Evolutionary conservation across 2,113 vertebrate species (phyloP).

Genomic region (Dissostichus mawsoni): DNA sequence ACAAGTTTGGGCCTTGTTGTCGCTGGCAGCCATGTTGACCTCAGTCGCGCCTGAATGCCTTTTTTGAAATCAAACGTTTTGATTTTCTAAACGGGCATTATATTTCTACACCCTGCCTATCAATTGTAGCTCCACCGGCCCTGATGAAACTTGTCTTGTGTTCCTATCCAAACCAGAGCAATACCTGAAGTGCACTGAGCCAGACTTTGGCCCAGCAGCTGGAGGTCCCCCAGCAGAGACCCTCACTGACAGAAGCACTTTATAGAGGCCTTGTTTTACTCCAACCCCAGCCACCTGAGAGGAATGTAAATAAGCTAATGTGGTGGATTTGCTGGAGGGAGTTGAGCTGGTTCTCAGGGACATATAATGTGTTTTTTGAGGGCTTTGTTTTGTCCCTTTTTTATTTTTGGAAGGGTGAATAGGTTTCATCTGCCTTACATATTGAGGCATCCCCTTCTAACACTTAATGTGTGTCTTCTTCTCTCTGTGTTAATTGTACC

Average conservation of each 20-base stretch:
- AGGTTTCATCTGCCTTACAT: conserved; percentile 8
- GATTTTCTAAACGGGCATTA: neutral
- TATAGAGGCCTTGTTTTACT: conserved; percentile 54
- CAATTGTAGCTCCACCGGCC: neutral
- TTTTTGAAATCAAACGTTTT: neutral
- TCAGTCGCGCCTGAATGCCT: neutral
- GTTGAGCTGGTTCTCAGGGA: conserved; percentile 71
- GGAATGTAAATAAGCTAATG: conserved; percentile 33
- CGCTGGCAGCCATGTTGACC: neutral
- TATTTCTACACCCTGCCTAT: neutral
- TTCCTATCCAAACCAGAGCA: conserved; percentile 49
- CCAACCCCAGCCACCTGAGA: conserved; percentile 37
- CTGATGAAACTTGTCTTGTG: neutral
- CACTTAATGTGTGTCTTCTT: neutral
- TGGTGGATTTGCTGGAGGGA: conserved; percentile 29
- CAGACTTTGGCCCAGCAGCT: conserved; percentile 35
- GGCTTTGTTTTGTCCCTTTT: conserved; percentile 31
- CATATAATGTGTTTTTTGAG: conserved; percentile 50
- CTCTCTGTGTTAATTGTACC: neutral
- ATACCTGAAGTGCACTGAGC: conserved; percentile 59
- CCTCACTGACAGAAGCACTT: conserved; percentile 59
- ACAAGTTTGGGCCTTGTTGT: neutral
- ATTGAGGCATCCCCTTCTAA: conserved; percentile 8
- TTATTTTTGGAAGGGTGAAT: conserved; percentile 10
- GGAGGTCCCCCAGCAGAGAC: conserved; percentile 37